Percentiles rank a stretch among this genome's conserved stretches.
Evolutionary conservation across 1,140 invertebrate species (phyloP).

Genomic region (Megathymus violae): DNA sequence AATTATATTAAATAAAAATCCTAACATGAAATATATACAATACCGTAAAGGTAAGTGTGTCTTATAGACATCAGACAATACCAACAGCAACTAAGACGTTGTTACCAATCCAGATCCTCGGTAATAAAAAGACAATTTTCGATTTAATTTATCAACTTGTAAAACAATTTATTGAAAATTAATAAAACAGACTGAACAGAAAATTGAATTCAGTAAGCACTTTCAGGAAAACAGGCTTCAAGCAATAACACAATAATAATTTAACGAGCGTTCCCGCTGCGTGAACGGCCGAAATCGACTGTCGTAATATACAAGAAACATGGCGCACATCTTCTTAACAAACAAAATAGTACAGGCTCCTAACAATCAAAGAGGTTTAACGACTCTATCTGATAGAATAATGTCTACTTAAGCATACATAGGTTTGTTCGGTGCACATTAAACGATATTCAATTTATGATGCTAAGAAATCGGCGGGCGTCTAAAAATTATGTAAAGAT

Average conservation of each 20-base stretch:
- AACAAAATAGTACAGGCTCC: conserved; percentile 43
- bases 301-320: neutral
- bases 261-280: neutral
- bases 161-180: too few species aligned
- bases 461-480: conserved; percentile 64
- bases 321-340: conserved; percentile 7
- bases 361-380: conserved; percentile 51
- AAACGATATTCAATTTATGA: conserved; percentile 83
- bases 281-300: neutral
- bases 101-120: too few species aligned
- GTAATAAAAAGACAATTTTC: too few species aligned
- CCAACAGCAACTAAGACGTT: too few species aligned
- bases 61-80: too few species aligned
- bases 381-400: conserved; percentile 76
- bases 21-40: too few species aligned
- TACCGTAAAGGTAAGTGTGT: too few species aligned
- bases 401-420: conserved; percentile 72
- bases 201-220: neutral
- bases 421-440: conserved; percentile 65
- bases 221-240: neutral
- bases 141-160: too few species aligned
- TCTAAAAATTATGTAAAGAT: conserved; percentile 80
- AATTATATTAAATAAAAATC: too few species aligned
- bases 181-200: too few species aligned
- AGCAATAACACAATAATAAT: neutral